Percentiles rank a stretch among this genome's conserved stretches.
phyloP scores from a whole-genome alignment of 1,140 invertebrate species.

The Tenebrio molitor region DNA sequence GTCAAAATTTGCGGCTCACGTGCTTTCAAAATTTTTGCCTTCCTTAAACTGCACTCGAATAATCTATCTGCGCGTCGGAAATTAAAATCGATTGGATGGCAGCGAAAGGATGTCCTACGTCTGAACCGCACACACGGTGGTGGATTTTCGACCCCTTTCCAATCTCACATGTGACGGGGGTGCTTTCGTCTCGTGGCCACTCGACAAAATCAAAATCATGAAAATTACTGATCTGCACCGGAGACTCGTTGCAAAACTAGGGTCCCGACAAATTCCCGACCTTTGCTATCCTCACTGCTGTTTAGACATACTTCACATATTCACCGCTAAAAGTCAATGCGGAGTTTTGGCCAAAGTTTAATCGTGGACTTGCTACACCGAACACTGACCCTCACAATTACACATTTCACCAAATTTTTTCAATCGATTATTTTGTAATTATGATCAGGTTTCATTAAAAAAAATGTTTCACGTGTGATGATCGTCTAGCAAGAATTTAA shows the following conservation, averaged over 20 bases:
- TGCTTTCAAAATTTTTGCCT: constrained; percentile 5
- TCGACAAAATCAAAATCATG: too few species aligned
- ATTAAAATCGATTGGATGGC: constrained; percentile 50
- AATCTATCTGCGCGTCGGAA: constrained; percentile 44
- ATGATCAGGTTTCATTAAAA: too few species aligned
- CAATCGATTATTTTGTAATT: too few species aligned
- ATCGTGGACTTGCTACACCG: neutral
- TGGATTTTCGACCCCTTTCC: constrained; percentile 39
- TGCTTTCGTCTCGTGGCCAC: constrained; percentile 43
- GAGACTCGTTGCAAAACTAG: too few species aligned
- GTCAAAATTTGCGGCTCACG: too few species aligned
- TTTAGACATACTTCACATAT: neutral
- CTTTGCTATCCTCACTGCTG: too few species aligned
- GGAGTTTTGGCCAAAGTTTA: constrained; percentile 17
- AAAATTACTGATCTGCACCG: too few species aligned
- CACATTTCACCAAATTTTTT: constrained; percentile 21
- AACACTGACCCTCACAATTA: constrained; percentile 15
- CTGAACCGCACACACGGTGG: constrained; percentile 26
- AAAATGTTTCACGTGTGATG: too few species aligned
- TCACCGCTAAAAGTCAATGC: constrained; percentile 17
- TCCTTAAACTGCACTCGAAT: constrained; percentile 27
- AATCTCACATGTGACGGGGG: constrained; percentile 44
- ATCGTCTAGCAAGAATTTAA: neutral
- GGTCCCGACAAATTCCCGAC: too few species aligned
- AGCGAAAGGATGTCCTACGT: constrained; percentile 43